A percentile compares a stretch with the other conserved stretches of the same genome.
Evolutionary conservation across 2,888 invertebrate genomes (phyloP).

Genomic region (Melinaea marsaeus): DNA sequence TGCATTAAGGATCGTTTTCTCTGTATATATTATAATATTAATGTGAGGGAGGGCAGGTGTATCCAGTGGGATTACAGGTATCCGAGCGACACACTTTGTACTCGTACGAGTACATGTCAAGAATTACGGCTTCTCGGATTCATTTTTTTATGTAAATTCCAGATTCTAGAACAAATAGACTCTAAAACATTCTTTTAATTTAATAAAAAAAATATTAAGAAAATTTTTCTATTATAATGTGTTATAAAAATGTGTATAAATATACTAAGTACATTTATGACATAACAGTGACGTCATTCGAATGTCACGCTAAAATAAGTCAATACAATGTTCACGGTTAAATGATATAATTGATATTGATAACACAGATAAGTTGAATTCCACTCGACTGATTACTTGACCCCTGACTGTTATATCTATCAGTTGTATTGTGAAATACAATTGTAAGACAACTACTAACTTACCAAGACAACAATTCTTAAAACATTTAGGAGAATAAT

Average conservation of each 20-base stretch:
- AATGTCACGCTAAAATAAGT: too few species aligned
- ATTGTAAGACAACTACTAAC: not conserved
- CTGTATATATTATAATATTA: conserved; percentile 69
- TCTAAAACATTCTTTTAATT: not conserved
- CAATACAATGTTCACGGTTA: too few species aligned
- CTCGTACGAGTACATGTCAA: conserved; percentile 17
- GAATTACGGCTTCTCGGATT: conserved; percentile 8
- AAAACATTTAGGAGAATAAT: not conserved
- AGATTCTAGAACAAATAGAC: too few species aligned
- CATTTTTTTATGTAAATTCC: not conserved
- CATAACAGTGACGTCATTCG: too few species aligned
- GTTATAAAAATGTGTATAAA: not conserved
- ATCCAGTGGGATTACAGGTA: conserved; percentile 56
- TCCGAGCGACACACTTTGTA: conserved; percentile 22
- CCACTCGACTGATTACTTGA: not conserved
- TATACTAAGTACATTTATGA: not conserved
- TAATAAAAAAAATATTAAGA: not conserved
- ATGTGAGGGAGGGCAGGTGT: conserved; percentile 57
- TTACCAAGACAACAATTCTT: not conserved
- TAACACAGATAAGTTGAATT: not conserved
- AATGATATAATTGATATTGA: too few species aligned
- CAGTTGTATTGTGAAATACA: not conserved
- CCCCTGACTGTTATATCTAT: not conserved
- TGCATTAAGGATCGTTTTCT: conserved; percentile 62
- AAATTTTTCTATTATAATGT: not conserved